These are phyloP conservation scores for Bradysia coprophila DNA, from an alignment of 1,140 invertebrate genomes.

Conservation along the genomic window DNA sequence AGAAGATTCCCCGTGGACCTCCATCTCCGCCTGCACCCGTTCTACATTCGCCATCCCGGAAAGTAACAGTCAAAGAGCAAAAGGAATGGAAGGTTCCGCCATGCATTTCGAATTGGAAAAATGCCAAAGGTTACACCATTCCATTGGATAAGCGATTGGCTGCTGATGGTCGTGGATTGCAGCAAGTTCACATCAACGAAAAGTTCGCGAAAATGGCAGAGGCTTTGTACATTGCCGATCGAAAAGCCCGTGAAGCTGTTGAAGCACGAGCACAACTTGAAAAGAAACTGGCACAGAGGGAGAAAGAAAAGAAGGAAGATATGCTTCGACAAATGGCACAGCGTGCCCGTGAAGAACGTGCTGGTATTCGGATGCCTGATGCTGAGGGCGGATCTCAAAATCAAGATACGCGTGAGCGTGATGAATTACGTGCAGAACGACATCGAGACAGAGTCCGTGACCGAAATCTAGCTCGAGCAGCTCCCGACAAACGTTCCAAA, in stretches of 20 bases:
- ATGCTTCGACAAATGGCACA: conserved; percentile 82
- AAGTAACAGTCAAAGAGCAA: conserved; percentile 96
- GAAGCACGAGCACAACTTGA: conserved; percentile 92
- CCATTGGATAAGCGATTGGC: conserved; percentile 95
- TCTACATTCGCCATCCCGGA: conserved; percentile 92
- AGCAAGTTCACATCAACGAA: conserved; percentile 96
- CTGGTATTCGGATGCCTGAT: conserved; percentile 34
- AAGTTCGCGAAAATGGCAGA: conserved; percentile 98
- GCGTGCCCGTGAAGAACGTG: conserved; percentile 86
- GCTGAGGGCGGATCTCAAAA: conserved; percentile 16
- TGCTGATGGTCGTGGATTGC: conserved; percentile 91
- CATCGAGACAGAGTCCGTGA: conserved; percentile 86
- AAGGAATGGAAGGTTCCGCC: conserved; percentile 99
- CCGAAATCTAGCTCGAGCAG: conserved; percentile 78
- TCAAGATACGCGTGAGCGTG: conserved; percentile 50
- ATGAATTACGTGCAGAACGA: conserved; percentile 72
- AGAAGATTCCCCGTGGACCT: conserved; percentile 91
- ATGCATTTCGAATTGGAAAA: conserved; percentile 99
- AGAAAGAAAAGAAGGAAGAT: conserved; percentile 98
- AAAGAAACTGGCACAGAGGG: conserved; percentile 90
- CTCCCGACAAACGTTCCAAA: conserved; percentile 81
- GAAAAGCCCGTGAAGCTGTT: conserved; percentile 92
- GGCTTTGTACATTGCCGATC: conserved; percentile 91
- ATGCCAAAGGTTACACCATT: conserved; percentile 86
- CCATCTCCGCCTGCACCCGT: conserved; percentile 86